phyloP scores from a whole-genome alignment of 1,140 invertebrate species.

The Adoxophyes honmai region DNA sequence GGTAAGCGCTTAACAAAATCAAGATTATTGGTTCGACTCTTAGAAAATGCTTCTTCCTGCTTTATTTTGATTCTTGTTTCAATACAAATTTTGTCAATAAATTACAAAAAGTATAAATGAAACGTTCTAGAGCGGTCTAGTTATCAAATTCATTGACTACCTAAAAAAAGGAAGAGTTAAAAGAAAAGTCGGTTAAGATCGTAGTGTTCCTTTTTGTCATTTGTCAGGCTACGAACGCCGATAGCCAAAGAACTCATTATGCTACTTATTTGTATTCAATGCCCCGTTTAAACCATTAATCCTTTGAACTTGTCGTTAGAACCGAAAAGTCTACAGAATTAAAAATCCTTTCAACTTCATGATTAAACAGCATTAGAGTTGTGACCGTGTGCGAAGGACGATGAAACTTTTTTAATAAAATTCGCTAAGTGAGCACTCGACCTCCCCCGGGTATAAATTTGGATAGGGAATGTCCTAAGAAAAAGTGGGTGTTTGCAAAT shows the following conservation, averaged over 20 bases:
- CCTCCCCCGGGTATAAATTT: slow-evolving; percentile 43
- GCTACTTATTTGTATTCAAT: slow-evolving; percentile 1
- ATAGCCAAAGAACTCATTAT: slow-evolving; percentile 4
- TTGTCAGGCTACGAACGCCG: too few species aligned
- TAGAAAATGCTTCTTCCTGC: too few species aligned
- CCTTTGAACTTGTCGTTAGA: background rate
- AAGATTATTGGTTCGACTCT: too few species aligned
- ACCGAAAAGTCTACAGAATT: background rate
- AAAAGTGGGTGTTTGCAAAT: slow-evolving; percentile 37
- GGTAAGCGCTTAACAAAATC: too few species aligned
- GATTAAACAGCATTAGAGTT: slow-evolving; percentile 37
- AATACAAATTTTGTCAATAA: too few species aligned
- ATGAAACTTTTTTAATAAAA: slow-evolving; percentile 61
- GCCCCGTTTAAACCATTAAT: background rate
- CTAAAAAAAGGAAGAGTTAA: too few species aligned
- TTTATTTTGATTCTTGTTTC: too few species aligned
- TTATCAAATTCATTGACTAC: too few species aligned
- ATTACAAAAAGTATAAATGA: too few species aligned
- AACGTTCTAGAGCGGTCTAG: too few species aligned
- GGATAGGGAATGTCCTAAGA: slow-evolving; percentile 33
- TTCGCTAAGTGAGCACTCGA: slow-evolving; percentile 28
- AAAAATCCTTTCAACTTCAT: slow-evolving; percentile 26
- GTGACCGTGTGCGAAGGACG: slow-evolving; percentile 33
- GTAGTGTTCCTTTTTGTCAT: too few species aligned
- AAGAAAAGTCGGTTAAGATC: too few species aligned